Evolutionary conservation across 2,113 vertebrate genomes (phyloP), one percentile per base, ranked within the genome.

Genomic region (Antechinus stuartii): DNA sequence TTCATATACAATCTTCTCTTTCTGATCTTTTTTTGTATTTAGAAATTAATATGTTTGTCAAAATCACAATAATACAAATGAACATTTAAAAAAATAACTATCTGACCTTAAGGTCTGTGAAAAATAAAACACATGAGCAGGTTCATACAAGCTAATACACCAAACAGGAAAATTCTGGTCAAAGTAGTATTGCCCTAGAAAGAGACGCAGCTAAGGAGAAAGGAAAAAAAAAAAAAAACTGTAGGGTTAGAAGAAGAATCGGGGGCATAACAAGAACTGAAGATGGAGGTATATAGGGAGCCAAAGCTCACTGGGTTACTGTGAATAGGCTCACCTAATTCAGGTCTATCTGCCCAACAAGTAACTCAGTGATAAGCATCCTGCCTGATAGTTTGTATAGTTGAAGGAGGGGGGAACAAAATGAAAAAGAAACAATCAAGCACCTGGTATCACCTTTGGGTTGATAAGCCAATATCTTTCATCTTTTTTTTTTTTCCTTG

Each of bases 391-490:
- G n/a, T 97, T 97, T 57, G 94, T 96, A 55, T 89, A 93, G 97
- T 94, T 97, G 97, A 97, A 98, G 52, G 97, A 97, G 96, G 97
- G 98, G 98, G 49, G 92, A 16, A 92, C n/a, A 42, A 93, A 90
- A 93, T 50, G 10, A 50, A 49, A 96, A 92, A 90, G 55, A 54
- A 53, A 94, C 52, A 94, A 95, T 55, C 95, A 61, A 93, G 53
- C 98, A 98, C 98, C 98, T 98, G 98, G 97, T 97, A 96, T 97
- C 97, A 98, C 97, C 98, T 97, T 96, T 96, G 96, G 98, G 94
- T 97, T 98, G 98, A 98, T 97, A 98, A 98, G 97, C 97, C 98
- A 97, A 90, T 97, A 98, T 98, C 98, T 99, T 99, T 99, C 97
- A 98, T 98, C 97, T 98, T 96, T 96, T 96, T 47, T 42, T 42